Evolutionary conservation across 2,113 vertebrate species (phyloP), one percentile per base, ranked within the genome.

Genomic region (Rhinoderma darwinii): DNA sequence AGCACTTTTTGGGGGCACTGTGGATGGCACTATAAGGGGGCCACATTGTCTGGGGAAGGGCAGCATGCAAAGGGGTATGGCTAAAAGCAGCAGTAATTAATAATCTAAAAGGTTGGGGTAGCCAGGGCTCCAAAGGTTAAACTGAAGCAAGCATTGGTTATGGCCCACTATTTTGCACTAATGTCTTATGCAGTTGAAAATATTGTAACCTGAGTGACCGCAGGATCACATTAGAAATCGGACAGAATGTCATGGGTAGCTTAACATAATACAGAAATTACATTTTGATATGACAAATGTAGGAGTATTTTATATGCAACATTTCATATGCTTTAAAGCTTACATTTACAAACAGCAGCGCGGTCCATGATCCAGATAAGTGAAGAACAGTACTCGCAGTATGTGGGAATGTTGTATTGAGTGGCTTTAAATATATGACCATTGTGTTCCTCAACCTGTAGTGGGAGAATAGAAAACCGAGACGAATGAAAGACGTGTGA

Each of bases 341-440:
- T 93, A 99, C 98, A 88, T 95, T 98, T 99, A 93, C 98, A 99
- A 89, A 99, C 98, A 84, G 96, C 98, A 84, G 98, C 98, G 1
- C 96, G 95, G 92, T 99, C 98, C 98, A 99, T 99, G 93, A 99
- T 99, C 98, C 98, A 99, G 93, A 99, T 99, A 91, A 99, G 94
- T 2, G 98, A 99, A 41, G 97, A 98, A 88, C 98, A 99, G 93
- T 94, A 97, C 93, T 99, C 98, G 91, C 98, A 99, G 94, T 98
- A 99, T 0, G 97, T 99, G 82, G 97, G 98, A 86, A 99, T 99
- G 94, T 97, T 99, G 91, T 99, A 99, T 41, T 99, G 98, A 0
- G 98, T 98, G 0, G 97, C 96, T 91, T 99, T 99, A 89, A 99
- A 99, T 90, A 99, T 96, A 91, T 99, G 98, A n/a, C 98, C 98